These are phyloP conservation scores for Chlorodrepanis virens DNA, from an alignment of 2,113 vertebrate species.

Conservation along the genomic window DNA sequence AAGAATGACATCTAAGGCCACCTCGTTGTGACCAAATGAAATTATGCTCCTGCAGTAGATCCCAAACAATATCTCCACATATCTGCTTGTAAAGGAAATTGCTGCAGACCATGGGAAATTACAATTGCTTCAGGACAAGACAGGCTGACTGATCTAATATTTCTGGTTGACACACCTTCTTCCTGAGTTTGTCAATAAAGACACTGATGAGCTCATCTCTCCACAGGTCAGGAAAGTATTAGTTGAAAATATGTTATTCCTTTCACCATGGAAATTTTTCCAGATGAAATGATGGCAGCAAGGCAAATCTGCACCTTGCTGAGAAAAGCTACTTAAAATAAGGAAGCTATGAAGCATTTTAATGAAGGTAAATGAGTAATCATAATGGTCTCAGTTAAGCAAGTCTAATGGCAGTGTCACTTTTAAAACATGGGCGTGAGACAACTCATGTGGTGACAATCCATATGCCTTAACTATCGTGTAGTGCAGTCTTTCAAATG, in stretches of 20 bases:
- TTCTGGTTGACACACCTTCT: conserved; percentile 54
- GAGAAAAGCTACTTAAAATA: conserved; percentile 57
- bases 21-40: conserved; percentile 19
- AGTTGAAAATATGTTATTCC: neutral
- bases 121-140: conserved; percentile 58
- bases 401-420: conserved; percentile 3
- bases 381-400: conserved; percentile 23
- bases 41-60: conserved; percentile 17
- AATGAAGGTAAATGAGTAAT: conserved; percentile 42
- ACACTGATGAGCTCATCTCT: conserved; percentile 46
- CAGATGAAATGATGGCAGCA: conserved; percentile 22
- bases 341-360: conserved; percentile 48
- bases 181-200: conserved; percentile 57
- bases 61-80: conserved; percentile 23
- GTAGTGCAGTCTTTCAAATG: neutral
- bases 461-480: neutral
- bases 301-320: conserved; percentile 48
- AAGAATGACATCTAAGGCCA: conserved; percentile 22
- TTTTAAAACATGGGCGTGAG: neutral
- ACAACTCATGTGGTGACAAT: conserved; percentile 17
- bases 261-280: conserved; percentile 14
- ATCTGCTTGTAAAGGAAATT: conserved; percentile 55
- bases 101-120: conserved; percentile 63
- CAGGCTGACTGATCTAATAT: conserved; percentile 54
- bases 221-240: conserved; percentile 23